Percentiles rank a stretch among this genome's conserved stretches.
Evolutionary conservation across 1,140 invertebrate genomes (phyloP).

Genomic region (Hyles euphorbiae): DNA sequence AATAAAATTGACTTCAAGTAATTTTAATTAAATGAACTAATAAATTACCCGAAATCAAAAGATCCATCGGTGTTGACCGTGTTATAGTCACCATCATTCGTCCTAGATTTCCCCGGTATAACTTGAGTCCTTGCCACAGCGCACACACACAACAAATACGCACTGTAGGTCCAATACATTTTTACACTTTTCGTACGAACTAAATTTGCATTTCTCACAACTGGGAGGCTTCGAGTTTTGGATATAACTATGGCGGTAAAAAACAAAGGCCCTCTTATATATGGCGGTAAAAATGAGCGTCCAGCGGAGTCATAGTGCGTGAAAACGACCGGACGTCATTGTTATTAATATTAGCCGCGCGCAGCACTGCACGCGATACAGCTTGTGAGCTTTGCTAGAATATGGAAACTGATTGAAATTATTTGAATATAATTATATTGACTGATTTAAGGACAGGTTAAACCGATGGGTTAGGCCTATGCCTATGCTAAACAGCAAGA

Average conservation of each 20-base stretch:
- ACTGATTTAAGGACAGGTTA: no score
- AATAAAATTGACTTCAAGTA: neutral
- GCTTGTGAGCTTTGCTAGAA: neutral
- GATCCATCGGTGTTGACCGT: conserved; percentile 79
- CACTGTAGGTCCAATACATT: conserved; percentile 56
- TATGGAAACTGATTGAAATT: neutral
- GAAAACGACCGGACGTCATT: conserved; percentile 70
- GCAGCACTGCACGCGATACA: conserved; percentile 21
- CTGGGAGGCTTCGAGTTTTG: conserved; percentile 13
- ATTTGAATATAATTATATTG: no score
- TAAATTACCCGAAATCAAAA: conserved; percentile 78
- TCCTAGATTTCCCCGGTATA: conserved; percentile 61
- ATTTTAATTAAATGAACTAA: conserved; percentile 1
- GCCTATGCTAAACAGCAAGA: no score
- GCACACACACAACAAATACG: conserved; percentile 53
- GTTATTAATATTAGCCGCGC: conserved; percentile 53
- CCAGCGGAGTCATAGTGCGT: conserved; percentile 47
- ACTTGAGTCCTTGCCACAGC: conserved; percentile 53
- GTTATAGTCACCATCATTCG: conserved; percentile 74
- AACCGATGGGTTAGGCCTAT: no score
- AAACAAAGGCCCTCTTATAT: conserved; percentile 64
- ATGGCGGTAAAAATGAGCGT: conserved; percentile 60
- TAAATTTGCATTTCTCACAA: conserved; percentile 7
- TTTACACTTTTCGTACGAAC: conserved; percentile 27
- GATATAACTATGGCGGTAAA: conserved; percentile 54